Evolutionary conservation across 2,113 vertebrate species (phyloP).

Genomic region (Pomatostomus ruficeps): DNA sequence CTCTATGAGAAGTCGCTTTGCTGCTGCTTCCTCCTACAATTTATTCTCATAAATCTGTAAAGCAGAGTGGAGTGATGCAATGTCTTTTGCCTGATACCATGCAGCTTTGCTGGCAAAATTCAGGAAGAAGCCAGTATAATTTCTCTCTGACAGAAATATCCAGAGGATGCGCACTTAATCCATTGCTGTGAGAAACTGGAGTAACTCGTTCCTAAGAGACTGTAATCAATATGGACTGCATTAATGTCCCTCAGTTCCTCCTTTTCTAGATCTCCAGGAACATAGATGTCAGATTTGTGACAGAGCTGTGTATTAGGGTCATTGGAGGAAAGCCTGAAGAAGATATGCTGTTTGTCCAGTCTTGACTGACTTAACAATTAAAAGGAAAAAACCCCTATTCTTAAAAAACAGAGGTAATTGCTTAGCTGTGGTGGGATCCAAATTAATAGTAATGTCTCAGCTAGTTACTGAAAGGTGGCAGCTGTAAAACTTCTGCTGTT

Average conservation of each 20-base stretch:
- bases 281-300: neutral
- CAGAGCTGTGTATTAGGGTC: neutral
- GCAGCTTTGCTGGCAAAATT: neutral
- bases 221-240: neutral
- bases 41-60: neutral
- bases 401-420: neutral
- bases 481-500: neutral
- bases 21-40: neutral
- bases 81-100: neutral
- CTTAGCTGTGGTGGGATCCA: neutral
- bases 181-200: neutral
- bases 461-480: neutral
- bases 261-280: neutral
- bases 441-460: neutral
- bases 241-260: neutral
- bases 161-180: neutral
- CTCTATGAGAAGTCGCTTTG: neutral
- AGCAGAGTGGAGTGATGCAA: neutral
- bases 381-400: neutral
- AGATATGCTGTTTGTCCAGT: neutral
- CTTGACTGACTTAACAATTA: neutral
- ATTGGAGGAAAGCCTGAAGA: neutral
- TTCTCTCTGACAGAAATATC: neutral
- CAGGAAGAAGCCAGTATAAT: neutral
- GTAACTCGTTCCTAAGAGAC: neutral